A percentile compares a stretch with the other conserved stretches of the same genome.
Evolutionary conservation across 2,888 invertebrate species (phyloP).

Genomic region (Troides aeacus): DNA sequence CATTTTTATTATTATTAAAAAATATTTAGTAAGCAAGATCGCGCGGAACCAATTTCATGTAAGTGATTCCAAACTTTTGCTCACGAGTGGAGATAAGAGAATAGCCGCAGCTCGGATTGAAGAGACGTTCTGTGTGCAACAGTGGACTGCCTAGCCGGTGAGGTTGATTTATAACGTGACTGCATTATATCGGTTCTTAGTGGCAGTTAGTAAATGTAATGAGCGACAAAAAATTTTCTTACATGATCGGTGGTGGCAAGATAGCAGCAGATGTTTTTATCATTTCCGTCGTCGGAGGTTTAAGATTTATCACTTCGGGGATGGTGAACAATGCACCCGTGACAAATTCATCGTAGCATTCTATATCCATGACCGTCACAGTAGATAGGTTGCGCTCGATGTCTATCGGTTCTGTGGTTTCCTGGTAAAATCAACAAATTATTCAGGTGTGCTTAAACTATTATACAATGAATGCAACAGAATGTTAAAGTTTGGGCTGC

Average conservation of each 20-base stretch:
- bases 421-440: constrained; percentile 40
- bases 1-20: too few relatives aligned
- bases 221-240: constrained; percentile 23
- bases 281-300: constrained; percentile 31
- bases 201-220: background rate
- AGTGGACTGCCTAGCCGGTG: background rate
- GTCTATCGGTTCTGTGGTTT: constrained; percentile 83
- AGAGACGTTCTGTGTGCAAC: too few relatives aligned
- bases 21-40: too few relatives aligned
- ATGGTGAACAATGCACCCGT: constrained; percentile 35
- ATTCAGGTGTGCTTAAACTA: background rate
- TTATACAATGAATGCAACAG: too few relatives aligned
- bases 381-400: constrained; percentile 80
- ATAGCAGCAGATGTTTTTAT: constrained; percentile 36
- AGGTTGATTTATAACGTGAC: background rate
- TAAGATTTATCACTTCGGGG: constrained; percentile 1
- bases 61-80: too few relatives aligned
- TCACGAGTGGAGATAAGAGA: too few relatives aligned
- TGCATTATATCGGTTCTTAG: background rate
- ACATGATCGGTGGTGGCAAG: constrained; percentile 53
- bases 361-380: constrained; percentile 83
- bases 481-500: too few relatives aligned
- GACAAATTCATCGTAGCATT: constrained; percentile 85
- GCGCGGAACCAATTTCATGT: too few relatives aligned
- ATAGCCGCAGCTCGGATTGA: too few relatives aligned